A percentile compares a stretch with the other conserved stretches of the same genome.
These are phyloP conservation scores for Drosophila athabasca DNA, from an alignment of 1,140 invertebrate genomes.

Conservation along the genomic window DNA sequence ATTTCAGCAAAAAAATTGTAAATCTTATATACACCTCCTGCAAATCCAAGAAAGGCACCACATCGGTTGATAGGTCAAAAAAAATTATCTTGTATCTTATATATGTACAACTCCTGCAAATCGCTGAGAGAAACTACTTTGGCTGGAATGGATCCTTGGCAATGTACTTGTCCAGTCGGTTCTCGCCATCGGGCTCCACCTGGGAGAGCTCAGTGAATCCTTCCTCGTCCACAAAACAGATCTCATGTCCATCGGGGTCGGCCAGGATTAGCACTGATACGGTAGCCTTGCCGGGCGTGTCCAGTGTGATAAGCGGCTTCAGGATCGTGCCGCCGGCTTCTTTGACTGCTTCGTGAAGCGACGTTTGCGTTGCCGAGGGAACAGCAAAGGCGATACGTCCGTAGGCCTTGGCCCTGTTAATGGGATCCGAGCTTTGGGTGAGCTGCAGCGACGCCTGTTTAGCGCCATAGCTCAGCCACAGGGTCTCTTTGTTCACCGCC, in stretches of 20 bases:
- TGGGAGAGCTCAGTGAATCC: constrained; percentile 94
- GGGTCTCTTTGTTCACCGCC: constrained; percentile 85
- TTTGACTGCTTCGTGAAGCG: constrained; percentile 90
- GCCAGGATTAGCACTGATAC: constrained; percentile 97
- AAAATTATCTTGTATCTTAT: constrained; percentile 10
- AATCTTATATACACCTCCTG: too few relatives aligned
- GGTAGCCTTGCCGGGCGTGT: constrained; percentile 98
- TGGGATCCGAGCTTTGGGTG: constrained; percentile 86
- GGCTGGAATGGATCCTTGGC: constrained; percentile 78
- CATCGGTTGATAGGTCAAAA: neutral
- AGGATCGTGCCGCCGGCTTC: constrained; percentile 90
- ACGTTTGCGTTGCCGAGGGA: constrained; percentile 89
- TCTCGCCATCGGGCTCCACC: constrained; percentile 92
- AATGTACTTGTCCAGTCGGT: constrained; percentile 92
- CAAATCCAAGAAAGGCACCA: too few relatives aligned
- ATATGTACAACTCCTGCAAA: constrained; percentile 12
- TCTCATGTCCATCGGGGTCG: constrained; percentile 98
- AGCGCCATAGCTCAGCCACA: constrained; percentile 88
- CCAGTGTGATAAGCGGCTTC: constrained; percentile 93
- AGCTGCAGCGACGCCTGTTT: constrained; percentile 89
- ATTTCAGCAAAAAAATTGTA: too few relatives aligned
- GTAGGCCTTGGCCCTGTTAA: constrained; percentile 96
- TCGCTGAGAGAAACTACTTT: constrained; percentile 1
- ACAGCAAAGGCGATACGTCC: constrained; percentile 97
- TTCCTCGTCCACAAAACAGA: constrained; percentile 99